Evolutionary conservation across 2,113 vertebrate genomes (phyloP).

Genomic region (Clarias macrocephalus): DNA sequence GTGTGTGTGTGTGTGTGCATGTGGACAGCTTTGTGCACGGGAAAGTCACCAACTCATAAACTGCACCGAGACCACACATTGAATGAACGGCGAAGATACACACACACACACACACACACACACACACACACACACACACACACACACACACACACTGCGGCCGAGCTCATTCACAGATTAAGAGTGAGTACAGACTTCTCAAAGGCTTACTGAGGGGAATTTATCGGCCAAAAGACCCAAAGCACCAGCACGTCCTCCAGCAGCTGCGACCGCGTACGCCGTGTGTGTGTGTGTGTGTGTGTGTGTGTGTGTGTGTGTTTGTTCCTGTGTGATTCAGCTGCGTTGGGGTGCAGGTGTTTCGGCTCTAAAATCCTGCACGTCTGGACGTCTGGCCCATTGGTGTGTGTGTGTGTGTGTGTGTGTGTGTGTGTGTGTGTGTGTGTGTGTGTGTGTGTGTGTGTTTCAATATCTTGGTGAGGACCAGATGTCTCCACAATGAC

Average conservation of each 20-base stretch:
- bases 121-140: background rate
- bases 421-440: conserved; percentile 26
- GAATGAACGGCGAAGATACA: background rate
- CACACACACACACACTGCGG: conserved; percentile 46
- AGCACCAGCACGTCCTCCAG: conserved; percentile 28
- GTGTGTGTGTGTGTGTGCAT: background rate
- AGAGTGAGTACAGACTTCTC: conserved; percentile 44
- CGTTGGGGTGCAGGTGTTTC: conserved; percentile 48
- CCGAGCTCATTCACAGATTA: conserved; percentile 40
- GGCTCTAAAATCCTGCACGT: conserved; percentile 28
- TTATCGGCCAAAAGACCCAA: conserved; percentile 35
- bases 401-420: background rate
- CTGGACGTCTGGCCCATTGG: conserved; percentile 12
- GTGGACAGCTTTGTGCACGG: background rate
- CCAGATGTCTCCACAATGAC: background rate
- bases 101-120: background rate
- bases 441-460: background rate
- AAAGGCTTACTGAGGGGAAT: conserved; percentile 42
- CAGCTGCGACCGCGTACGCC: conserved; percentile 22
- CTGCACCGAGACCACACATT: conserved; percentile 18
- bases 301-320: conserved; percentile 42
- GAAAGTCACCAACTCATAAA: conserved; percentile 28
- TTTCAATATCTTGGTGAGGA: background rate
- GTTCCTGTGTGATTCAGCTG: conserved; percentile 15
- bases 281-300: conserved; percentile 41